Evolutionary conservation across 2,888 invertebrate species (phyloP).

Genomic region (Lasioglossum vierecki): DNA sequence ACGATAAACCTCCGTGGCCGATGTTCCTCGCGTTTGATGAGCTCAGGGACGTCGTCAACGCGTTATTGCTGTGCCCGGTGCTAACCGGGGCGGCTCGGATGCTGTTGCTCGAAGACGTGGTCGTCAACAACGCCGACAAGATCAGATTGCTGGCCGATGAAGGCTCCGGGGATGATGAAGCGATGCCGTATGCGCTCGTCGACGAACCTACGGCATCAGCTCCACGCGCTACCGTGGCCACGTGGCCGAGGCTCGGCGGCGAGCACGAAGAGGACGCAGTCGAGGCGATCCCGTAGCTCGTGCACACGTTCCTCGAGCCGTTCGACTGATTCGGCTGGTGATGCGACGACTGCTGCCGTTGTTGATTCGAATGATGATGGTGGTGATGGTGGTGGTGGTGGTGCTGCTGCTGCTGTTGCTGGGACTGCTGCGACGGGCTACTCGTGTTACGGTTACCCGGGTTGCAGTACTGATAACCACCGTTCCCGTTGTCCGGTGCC

Average conservation of each 20-base stretch:
- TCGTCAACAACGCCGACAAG: constrained; percentile 69
- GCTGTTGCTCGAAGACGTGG: constrained; percentile 66
- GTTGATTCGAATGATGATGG: constrained; percentile 42
- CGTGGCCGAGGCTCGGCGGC: constrained; percentile 74
- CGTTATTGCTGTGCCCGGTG: constrained; percentile 59
- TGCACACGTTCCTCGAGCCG: constrained; percentile 37
- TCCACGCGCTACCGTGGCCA: constrained; percentile 72
- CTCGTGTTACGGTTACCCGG: constrained; percentile 57
- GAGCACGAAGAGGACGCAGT: constrained; percentile 64
- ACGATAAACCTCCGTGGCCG: constrained; percentile 41
- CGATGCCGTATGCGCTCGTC: constrained; percentile 63
- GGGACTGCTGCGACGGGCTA: constrained; percentile 40
- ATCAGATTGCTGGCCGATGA: constrained; percentile 63
- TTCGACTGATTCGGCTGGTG: constrained; percentile 50
- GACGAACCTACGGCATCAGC: constrained; percentile 71
- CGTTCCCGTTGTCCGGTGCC: constrained; percentile 75
- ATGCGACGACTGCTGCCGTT: constrained; percentile 78
- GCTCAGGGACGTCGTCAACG: constrained; percentile 65
- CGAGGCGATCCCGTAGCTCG: constrained; percentile 63
- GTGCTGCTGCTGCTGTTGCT: constrained; percentile 1
- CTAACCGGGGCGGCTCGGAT: constrained; percentile 34
- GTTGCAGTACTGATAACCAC: constrained; percentile 72
- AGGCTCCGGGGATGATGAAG: constrained; percentile 58
- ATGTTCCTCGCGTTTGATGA: constrained; percentile 52
- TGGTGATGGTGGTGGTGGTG: neutral